Percentiles rank a stretch among this genome's conserved stretches.
Evolutionary conservation across 1,140 invertebrate genomes (phyloP).

Genomic region (Tetraneura akinire): DNA sequence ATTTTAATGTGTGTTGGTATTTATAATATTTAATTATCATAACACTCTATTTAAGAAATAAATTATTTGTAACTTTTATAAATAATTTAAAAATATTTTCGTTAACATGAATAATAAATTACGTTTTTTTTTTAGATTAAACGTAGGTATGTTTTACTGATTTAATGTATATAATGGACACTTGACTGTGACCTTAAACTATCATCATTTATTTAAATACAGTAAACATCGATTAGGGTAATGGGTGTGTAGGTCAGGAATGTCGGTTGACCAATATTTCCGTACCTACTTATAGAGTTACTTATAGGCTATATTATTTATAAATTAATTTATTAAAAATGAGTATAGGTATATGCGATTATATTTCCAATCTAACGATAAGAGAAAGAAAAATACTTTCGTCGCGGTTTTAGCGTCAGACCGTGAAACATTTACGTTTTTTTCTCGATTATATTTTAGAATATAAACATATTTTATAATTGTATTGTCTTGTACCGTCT

Average conservation of each 20-base stretch:
- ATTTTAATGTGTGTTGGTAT: too few species aligned
- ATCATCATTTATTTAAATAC: background rate
- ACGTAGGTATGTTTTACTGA: too few species aligned
- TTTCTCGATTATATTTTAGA: conserved; percentile 18
- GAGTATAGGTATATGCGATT: background rate
- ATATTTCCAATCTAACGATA: background rate
- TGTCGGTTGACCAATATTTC: conserved; percentile 5
- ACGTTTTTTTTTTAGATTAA: too few species aligned
- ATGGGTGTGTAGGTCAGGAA: conserved; percentile 23
- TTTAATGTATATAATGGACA: too few species aligned
- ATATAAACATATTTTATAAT: conserved; percentile 16
- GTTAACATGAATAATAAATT: too few species aligned
- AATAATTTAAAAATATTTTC: too few species aligned
- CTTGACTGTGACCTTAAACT: too few species aligned
- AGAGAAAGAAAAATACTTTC: conserved; percentile 39
- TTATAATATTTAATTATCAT: too few species aligned
- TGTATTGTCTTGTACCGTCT: conserved; percentile 35
- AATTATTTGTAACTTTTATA: too few species aligned
- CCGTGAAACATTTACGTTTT: background rate
- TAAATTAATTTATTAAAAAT: background rate
- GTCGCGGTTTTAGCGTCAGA: conserved; percentile 20
- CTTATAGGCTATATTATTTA: background rate
- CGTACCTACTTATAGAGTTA: background rate
- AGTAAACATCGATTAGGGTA: background rate
- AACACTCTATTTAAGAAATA: too few species aligned